Evolutionary conservation across 1,140 invertebrate species (phyloP).

Genomic region (Musca domestica): DNA sequence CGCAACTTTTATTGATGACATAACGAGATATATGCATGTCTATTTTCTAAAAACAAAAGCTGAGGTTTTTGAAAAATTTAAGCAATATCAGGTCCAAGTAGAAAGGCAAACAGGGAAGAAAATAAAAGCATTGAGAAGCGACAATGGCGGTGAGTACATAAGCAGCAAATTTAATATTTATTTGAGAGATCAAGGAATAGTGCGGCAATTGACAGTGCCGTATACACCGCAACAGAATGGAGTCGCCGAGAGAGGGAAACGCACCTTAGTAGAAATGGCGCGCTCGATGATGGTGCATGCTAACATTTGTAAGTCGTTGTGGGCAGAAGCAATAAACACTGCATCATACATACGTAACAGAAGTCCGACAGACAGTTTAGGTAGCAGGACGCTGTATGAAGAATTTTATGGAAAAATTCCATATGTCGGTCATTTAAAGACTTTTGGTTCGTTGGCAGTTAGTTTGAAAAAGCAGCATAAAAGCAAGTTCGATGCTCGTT

Average conservation of each 20-base stretch:
- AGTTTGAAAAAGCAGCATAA: conserved; percentile 47
- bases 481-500: conserved; percentile 46
- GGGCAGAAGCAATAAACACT: conserved; percentile 54
- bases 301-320: conserved; percentile 45
- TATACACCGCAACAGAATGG: conserved; percentile 52
- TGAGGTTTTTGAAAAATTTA: conserved; percentile 35
- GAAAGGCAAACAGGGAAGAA: conserved; percentile 8
- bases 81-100: conserved; percentile 3
- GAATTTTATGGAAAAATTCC: conserved; percentile 13
- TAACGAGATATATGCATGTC: conserved; percentile 43
- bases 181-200: conserved; percentile 18
- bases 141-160: conserved; percentile 52
- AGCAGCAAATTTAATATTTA: conserved; percentile 1
- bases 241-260: conserved; percentile 39
- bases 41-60: conserved; percentile 54
- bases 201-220: conserved; percentile 31
- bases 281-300: conserved; percentile 45
- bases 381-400: conserved; percentile 24
- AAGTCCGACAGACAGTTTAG: conserved; percentile 10
- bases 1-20: conserved; percentile 53
- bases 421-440: conserved; percentile 32
- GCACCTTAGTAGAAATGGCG: conserved; percentile 32
- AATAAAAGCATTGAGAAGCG: conserved; percentile 42
- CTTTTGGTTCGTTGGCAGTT: conserved; percentile 44
- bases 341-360: conserved; percentile 43